Evolutionary conservation across 1,140 invertebrate species (phyloP), one percentile per base, ranked within the genome.

Genomic region (Hyles euphorbiae): DNA sequence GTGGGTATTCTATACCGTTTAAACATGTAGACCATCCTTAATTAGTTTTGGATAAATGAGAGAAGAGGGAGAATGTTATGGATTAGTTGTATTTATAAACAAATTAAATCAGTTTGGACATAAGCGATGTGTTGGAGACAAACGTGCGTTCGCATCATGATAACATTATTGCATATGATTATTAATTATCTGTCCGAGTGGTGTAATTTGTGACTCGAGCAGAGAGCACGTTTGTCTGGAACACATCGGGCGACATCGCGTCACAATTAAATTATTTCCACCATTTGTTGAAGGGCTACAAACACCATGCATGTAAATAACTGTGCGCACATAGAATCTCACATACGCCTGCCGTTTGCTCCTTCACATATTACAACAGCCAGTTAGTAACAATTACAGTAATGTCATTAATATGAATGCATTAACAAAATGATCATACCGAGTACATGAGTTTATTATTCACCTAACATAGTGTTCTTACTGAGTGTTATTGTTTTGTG

Each of bases 51-150:
- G 84, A 74, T 83, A 83, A 81, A 84, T 81, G 78, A 83, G 83
- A 87, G 83, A 87, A 85, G 81, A 84, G 81, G 83, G 86, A 88
- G 86, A 88, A 88, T 88, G 86, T 88, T 88, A 88, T 88, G 86
- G 83, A 88, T 88, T 88, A 88, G 86, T 88, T 76, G 83, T 75
- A 86, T 82, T 73, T 76, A 74, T 47, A 51, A 65, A 63, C 62
- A 78, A 72, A 40, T 40, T 1, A 40, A 72, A 77, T 71, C 68
- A 81, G 36, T 66, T 56, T 75, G 53, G 68, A 74, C 58, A 74
- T 69, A 68, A 71, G 65, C 49, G 69, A 56, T 51, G 72, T 73
- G 76, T 60, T 54, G 33, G 74, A 76, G 67, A 74, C 73, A 76
- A 81, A 78, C 74, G 68, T 71, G 75, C 67, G 55, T 45, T 8